Percentiles rank a stretch among this genome's conserved stretches.
Conservation (phyloP, 2,797 vertebrate species). For the Oreochromis mossambicus region DNA sequence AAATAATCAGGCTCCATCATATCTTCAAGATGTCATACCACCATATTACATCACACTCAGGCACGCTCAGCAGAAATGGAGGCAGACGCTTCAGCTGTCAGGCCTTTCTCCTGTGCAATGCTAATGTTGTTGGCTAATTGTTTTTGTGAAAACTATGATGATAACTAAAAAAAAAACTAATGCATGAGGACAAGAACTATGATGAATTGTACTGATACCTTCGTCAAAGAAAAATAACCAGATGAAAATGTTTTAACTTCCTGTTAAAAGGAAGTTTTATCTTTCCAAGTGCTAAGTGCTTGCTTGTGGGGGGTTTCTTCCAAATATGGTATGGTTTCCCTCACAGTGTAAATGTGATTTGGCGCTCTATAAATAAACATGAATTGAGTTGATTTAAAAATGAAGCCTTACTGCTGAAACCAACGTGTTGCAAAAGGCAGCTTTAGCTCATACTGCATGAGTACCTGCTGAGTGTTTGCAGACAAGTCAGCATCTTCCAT, state of each 20-base stretch:
- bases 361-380: background rate
- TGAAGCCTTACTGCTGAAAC: background rate
- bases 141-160: background rate
- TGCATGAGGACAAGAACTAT: background rate
- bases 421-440: background rate
- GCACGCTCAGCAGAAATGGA: background rate
- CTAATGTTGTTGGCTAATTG: background rate
- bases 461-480: background rate
- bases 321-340: background rate
- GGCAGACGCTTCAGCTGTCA: background rate
- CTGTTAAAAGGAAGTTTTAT: accelerated
- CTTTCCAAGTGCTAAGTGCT: background rate
- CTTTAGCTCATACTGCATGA: background rate
- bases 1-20: background rate
- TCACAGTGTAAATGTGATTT: background rate
- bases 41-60: background rate
- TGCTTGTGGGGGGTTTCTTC: background rate
- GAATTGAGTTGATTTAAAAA: background rate
- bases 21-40: background rate
- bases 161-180: background rate
- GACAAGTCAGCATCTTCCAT: background rate
- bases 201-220: background rate
- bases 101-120: background rate
- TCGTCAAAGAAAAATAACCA: background rate
- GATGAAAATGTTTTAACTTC: background rate